Evolutionary conservation across 2,888 invertebrate species (phyloP).

Genomic region (Aphidius colemani): DNA sequence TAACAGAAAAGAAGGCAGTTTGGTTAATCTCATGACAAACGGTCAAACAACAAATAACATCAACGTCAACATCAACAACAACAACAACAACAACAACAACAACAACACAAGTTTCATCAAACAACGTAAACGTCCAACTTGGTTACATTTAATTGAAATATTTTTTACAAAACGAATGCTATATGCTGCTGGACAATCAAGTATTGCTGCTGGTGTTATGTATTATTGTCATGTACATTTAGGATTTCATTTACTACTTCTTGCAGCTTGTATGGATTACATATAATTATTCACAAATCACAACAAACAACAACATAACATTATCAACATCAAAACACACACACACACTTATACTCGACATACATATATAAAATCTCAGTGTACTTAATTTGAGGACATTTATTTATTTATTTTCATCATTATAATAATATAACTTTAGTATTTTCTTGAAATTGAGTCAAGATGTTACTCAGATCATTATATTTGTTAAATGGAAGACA

Average conservation of each 20-base stretch:
- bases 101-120: constrained; percentile 2
- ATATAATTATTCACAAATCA: constrained; percentile 29
- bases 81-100: too few species aligned
- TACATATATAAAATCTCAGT: not conserved
- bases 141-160: constrained; percentile 43
- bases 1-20: constrained; percentile 31
- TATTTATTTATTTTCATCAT: too few species aligned
- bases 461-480: constrained; percentile 15
- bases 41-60: not conserved
- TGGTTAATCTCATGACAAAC: constrained; percentile 28
- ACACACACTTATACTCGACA: not conserved
- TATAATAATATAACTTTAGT: too few species aligned
- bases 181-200: constrained; percentile 41
- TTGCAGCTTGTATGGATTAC: constrained; percentile 42
- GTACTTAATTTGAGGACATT: too few species aligned
- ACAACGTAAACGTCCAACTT: constrained; percentile 35
- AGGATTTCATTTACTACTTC: constrained; percentile 41
- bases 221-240: constrained; percentile 41
- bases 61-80: too few species aligned
- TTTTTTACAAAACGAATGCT: constrained; percentile 45
- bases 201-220: constrained; percentile 41
- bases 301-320: too few species aligned
- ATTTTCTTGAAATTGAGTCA: not conserved
- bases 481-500: constrained; percentile 1
- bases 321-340: not conserved